These are phyloP conservation scores for Alca torda DNA, from an alignment of 2,797 vertebrate genomes.

Conservation along the genomic window DNA sequence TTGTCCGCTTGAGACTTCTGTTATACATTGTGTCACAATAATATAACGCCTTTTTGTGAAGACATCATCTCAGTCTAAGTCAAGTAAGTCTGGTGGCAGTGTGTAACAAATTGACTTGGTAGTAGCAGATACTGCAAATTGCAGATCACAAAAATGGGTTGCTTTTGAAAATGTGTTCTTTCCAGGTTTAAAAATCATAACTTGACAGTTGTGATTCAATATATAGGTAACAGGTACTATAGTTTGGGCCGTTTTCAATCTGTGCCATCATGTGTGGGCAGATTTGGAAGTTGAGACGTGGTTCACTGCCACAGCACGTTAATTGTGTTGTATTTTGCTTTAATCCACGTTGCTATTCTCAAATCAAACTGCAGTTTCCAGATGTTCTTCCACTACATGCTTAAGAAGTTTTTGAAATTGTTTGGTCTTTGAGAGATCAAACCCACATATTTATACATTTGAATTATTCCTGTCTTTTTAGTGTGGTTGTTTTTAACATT, in stretches of 20 bases:
- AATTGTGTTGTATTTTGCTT: background rate
- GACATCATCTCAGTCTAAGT: background rate
- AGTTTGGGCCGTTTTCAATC: background rate
- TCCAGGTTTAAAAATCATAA: background rate
- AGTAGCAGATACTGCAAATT: background rate
- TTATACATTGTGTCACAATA: background rate
- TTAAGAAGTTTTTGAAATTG: background rate
- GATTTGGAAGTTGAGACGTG: background rate
- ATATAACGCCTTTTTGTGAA: fast-evolving
- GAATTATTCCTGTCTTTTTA: background rate
- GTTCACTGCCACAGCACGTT: background rate
- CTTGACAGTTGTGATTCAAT: background rate
- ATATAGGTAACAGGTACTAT: background rate
- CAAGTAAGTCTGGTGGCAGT: background rate
- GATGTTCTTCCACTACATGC: background rate
- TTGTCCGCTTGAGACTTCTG: background rate
- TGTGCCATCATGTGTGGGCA: fast-evolving
- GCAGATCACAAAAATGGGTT: background rate
- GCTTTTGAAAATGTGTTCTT: background rate
- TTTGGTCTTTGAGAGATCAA: background rate
- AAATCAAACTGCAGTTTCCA: background rate
- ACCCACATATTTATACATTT: background rate
- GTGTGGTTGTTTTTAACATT: background rate
- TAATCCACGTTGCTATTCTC: background rate
- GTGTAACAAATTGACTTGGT: background rate